Evolutionary conservation across 2,797 vertebrate genomes (phyloP).

Genomic region (Enteromius paludinosus): DNA sequence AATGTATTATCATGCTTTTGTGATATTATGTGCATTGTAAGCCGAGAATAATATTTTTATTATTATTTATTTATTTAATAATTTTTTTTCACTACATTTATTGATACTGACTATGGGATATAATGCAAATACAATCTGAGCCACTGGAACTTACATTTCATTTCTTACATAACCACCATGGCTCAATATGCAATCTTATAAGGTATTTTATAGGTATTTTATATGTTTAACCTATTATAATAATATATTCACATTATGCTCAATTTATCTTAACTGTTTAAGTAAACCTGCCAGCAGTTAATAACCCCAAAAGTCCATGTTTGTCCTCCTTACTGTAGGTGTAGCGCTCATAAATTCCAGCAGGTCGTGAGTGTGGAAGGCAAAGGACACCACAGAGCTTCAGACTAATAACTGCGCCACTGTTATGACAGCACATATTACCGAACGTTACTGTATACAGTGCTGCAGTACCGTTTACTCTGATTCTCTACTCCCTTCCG

Average conservation of each 20-base stretch:
- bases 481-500: neutral
- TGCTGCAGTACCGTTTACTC: neutral
- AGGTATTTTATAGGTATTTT: neutral
- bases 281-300: neutral
- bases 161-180: neutral
- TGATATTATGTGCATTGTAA: neutral
- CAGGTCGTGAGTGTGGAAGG: neutral
- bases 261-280: neutral
- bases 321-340: neutral
- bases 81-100: neutral
- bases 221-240: neutral
- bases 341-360: constrained; percentile 18
- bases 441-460: constrained; percentile 2
- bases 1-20: neutral
- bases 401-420: neutral
- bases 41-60: neutral
- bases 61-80: neutral
- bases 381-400: constrained; percentile 28
- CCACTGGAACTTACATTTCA: neutral
- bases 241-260: neutral
- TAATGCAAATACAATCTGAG: neutral
- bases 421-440: neutral
- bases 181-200: neutral
- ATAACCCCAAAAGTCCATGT: constrained; percentile 2
- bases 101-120: neutral